Base-by-base conservation (phyloP, 2,797 vertebrate species). In the Pseudotriccus pelzelni region DNA sequence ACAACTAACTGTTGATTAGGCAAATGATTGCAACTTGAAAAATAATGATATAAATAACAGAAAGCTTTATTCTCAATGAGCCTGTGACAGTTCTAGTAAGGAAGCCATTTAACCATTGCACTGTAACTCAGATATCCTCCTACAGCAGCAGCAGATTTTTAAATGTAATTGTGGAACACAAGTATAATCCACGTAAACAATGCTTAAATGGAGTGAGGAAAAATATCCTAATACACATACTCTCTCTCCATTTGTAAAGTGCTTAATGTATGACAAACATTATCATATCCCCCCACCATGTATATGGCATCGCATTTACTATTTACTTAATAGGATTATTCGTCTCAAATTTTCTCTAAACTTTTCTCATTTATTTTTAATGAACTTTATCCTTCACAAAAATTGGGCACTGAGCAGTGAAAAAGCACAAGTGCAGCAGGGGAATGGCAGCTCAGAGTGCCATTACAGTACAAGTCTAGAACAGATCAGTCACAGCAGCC, bases 1-100 rank as follows among this genome's bases (percentile, higher is more conserved):
- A 66, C 27, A 93, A 58, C 32, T 87, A 69, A 91, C 41, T 93
- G n/a, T 24, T 91, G 70, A 91, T 92, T 89, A 96, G 27, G 77
- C 27, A 94, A 96, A 96, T 90, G 49, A 87, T 10, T 77, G 44
- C 72, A 94, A 93, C 87, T 94, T 90, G 28, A 88, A 78, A 96
- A 94, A 95, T 50, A 85, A 66, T 34, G 75, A 32, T 67, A 84
- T 25, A 62, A 93, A 89, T 41, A 84, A 47, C 30, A 27, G 27
- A 92, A 74, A 87, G 52, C 53, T 91, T 24, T 63, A 87, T 87
- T 90, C 70, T 94, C 58, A 74, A 19, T 2, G 2, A 90, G 28
- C 56, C 39, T 5, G 2, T 37, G 72, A 75, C 72, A 53, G 80
- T 91, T 94, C 86, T 58, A 75, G 76, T 62, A 34, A 68, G 64